These are phyloP conservation scores for Crocidura indochinensis DNA, from an alignment of 2,797 vertebrate genomes.

Conservation along the genomic window DNA sequence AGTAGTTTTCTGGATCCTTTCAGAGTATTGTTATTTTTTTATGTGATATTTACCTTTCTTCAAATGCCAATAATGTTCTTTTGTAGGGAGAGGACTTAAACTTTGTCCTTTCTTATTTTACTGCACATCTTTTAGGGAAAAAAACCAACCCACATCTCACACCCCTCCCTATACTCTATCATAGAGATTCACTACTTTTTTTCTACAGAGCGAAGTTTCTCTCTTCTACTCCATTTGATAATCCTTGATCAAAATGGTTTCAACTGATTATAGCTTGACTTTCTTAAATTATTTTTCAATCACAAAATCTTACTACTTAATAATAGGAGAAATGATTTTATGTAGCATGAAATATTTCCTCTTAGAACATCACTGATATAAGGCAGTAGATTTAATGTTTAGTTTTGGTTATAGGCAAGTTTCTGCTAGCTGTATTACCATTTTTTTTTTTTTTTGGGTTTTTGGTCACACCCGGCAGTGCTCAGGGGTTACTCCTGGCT, in stretches of 20 bases:
- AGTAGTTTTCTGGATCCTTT: not conserved
- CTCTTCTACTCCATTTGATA: not conserved
- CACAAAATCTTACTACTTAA: not conserved
- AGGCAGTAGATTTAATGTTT: conserved; percentile 7
- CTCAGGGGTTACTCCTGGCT: no score
- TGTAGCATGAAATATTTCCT: not conserved
- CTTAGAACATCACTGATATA: not conserved
- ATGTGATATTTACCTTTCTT: not conserved
- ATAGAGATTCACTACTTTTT: not conserved
- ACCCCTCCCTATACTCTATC: not conserved
- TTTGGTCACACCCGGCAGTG: no score
- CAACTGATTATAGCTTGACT: not conserved
- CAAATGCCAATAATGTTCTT: conserved; percentile 1
- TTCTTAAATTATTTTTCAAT: conserved; percentile 44
- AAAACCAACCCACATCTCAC: not conserved
- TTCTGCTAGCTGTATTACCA: not conserved
- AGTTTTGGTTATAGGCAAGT: conserved; percentile 37
- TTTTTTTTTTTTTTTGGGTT: not conserved
- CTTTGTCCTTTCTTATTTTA: not conserved
- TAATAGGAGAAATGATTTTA: not conserved
- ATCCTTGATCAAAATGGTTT: not conserved
- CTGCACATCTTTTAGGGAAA: not conserved
- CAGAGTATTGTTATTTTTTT: not conserved
- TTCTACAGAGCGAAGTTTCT: not conserved
- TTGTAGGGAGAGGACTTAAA: not conserved